Percentiles rank a stretch among this genome's conserved stretches.
Evolutionary conservation across 2,888 invertebrate species (phyloP).

Genomic region (Drosophila multiciliata): DNA sequence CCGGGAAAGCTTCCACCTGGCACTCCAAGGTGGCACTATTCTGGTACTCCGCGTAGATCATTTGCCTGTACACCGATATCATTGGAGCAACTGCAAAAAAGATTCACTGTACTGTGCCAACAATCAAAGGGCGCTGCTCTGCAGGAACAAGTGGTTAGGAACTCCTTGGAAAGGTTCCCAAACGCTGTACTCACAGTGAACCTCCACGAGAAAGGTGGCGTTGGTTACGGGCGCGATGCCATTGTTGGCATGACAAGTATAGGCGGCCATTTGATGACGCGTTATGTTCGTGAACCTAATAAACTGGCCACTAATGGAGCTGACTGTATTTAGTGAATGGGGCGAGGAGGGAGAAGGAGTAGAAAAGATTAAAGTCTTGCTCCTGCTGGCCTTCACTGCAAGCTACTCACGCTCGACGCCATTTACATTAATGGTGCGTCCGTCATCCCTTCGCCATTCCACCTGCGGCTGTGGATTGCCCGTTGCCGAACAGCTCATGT

Average conservation of each 20-base stretch:
- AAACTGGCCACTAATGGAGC: conserved; percentile 91
- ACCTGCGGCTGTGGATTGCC: conserved; percentile 92
- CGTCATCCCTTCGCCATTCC: conserved; percentile 91
- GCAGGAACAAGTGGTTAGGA: neutral
- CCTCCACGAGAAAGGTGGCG: conserved; percentile 93
- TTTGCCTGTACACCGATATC: conserved; percentile 91
- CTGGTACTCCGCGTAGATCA: conserved; percentile 90
- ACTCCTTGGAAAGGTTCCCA: neutral
- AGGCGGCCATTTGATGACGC: conserved; percentile 90
- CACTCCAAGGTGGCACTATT: conserved; percentile 91
- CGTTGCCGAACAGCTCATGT: conserved; percentile 92
- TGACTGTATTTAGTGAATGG: conserved; percentile 85
- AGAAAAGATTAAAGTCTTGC: neutral
- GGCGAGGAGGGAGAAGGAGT: conserved; percentile 24
- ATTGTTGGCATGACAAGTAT: conserved; percentile 91
- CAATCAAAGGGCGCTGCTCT: too few species aligned
- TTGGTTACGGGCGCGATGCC: conserved; percentile 93
- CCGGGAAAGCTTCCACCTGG: conserved; percentile 94
- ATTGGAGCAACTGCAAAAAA: conserved; percentile 91
- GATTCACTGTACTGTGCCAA: neutral
- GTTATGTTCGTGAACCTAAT: conserved; percentile 91
- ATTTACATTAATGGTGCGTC: conserved; percentile 87
- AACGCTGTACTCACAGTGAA: conserved; percentile 91
- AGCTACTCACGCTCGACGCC: conserved; percentile 87
- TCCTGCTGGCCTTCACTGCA: too few species aligned